phyloP scores from a whole-genome alignment of 2,113 vertebrate species.

The Stigmatopora argus region DNA sequence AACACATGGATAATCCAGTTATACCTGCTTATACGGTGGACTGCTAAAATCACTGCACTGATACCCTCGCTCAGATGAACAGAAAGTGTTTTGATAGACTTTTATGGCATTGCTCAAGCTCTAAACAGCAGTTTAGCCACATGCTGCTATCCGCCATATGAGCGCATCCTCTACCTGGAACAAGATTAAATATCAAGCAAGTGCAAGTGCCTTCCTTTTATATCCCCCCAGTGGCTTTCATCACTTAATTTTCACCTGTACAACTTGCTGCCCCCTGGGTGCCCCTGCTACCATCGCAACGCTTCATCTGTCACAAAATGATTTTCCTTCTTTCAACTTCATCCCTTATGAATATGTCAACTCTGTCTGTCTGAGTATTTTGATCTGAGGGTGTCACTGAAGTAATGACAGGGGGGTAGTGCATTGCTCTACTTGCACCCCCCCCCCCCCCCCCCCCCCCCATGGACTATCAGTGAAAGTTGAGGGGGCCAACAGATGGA shows the following conservation, averaged over 20 bases:
- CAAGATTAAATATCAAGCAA: constrained; percentile 29
- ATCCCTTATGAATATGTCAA: constrained; percentile 20
- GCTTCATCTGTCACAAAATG: constrained; percentile 16
- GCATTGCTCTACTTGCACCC: constrained; percentile 44
- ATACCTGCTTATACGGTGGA: constrained; percentile 57
- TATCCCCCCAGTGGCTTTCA: constrained; percentile 18
- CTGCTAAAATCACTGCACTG: constrained; percentile 51
- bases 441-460: constrained; percentile 44
- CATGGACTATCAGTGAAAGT: constrained; percentile 57
- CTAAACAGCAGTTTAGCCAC: constrained; percentile 15
- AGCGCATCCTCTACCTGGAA: constrained; percentile 19
- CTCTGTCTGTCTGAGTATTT: constrained; percentile 13
- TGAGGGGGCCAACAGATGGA: constrained; percentile 69
- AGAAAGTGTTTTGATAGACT: constrained; percentile 45
- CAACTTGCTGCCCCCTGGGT: constrained; percentile 12
- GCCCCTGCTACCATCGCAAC: constrained; percentile 20
- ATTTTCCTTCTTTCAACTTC: constrained; percentile 19
- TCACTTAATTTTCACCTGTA: constrained; percentile 22
- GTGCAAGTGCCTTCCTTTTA: constrained; percentile 12
- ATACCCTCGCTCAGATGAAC: constrained; percentile 36
- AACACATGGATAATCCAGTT: constrained; percentile 66
- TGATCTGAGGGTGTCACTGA: constrained; percentile 44
- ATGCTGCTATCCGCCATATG: constrained; percentile 18
- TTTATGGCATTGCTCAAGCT: constrained; percentile 27
- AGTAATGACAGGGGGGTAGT: constrained; percentile 33